Base-by-base conservation (phyloP, 2,888 invertebrate genomes). In the Magallana nippona region DNA sequence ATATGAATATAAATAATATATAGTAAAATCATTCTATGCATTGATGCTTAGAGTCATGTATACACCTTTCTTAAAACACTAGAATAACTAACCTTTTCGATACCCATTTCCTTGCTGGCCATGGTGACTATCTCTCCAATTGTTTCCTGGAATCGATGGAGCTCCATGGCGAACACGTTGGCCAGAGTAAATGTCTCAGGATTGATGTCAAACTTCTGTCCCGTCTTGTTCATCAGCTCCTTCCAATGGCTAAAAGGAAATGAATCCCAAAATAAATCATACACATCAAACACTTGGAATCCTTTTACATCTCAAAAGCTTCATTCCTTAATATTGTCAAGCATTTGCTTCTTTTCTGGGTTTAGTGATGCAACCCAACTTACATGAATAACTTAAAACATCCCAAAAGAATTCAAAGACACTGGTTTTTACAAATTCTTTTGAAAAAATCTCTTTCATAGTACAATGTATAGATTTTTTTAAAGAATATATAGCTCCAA, bases 141-240 rank as follows among this genome's bases (percentile, higher is more conserved):
- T 5, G 97, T 96, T 0, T 97, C 97, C 58, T 94, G 93, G 92
- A 97, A 97, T 88, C 96, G 96, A 91, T 97, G 97, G 85, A 98
- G 94, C 91, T 98, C 97, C 98, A 98, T 98, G 1, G 96, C 96
- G 93, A 98, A 98, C 96, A 98, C 97, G 92, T 98, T 97, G 85
- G 97, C 97, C 86, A 98, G 95, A 0, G 98, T 98, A 90, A 98
- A 98, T n/a, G 96, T 96, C 27, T 97, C 97, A 2, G 97, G 96
- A 1, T 97, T 95, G 96, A 98, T 98, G 91, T 98, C 98, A 93
- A 98, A 98, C 86, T 95, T 92, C 91, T 94, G 95, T 93, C 96
- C 96, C 17, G 98, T 98, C 94, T 97, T 97, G 1, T 95, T 95
- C 98, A 98, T 98, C 79, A 98, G 95, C 90, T 97, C 96, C 89